A percentile compares a stretch with the other conserved stretches of the same genome.
Evolutionary conservation across 2,888 invertebrate species (phyloP).

Genomic region (Tipula vernalis): DNA sequence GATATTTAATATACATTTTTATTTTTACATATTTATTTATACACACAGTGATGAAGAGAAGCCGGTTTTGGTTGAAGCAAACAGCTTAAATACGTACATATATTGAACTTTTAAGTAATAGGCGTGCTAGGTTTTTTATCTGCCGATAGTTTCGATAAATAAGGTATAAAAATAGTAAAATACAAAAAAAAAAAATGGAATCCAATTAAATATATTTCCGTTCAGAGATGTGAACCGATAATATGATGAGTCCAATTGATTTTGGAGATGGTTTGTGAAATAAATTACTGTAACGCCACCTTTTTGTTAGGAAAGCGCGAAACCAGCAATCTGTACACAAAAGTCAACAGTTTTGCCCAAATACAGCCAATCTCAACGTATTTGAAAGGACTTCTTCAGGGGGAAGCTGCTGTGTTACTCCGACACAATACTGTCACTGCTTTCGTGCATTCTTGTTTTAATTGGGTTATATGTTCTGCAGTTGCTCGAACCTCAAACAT

Average conservation of each 20-base stretch:
- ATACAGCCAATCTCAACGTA: too few species aligned
- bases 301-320: too few species aligned
- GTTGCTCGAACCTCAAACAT: too few species aligned
- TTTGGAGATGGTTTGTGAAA: background rate
- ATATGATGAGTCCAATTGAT: background rate
- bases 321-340: too few species aligned
- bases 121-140: background rate
- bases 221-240: background rate
- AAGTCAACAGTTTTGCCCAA: too few species aligned
- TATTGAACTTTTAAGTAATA: background rate
- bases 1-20: background rate
- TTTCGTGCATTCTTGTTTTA: too few species aligned
- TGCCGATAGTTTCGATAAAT: background rate
- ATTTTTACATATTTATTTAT: background rate
- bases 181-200: too few species aligned
- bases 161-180: background rate
- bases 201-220: background rate
- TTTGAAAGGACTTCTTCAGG: too few species aligned
- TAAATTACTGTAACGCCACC: background rate
- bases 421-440: too few species aligned
- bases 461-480: too few species aligned
- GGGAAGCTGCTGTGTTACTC: too few species aligned
- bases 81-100: background rate
- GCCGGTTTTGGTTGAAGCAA: background rate
- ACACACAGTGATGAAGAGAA: background rate